phyloP scores from a whole-genome alignment of 2,113 vertebrate genomes.

The Lophura nycthemera region DNA sequence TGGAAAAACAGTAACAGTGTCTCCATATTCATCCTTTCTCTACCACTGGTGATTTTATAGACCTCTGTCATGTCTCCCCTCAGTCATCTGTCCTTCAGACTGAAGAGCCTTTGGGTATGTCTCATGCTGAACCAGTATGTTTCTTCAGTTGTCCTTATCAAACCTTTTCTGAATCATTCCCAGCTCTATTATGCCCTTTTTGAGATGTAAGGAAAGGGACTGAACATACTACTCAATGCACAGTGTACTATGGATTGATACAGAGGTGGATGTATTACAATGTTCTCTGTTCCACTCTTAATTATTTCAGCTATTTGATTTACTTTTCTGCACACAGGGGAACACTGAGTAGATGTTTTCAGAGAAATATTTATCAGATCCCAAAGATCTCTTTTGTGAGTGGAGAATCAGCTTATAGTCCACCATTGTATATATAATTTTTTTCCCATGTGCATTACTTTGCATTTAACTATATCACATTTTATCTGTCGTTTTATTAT shows the following conservation, averaged over 20 bases:
- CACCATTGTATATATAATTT: neutral
- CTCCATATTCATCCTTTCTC: neutral
- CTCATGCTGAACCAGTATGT: neutral
- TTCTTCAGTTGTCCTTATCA: neutral
- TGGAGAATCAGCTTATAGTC: neutral
- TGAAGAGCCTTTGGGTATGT: neutral
- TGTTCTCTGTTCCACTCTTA: neutral
- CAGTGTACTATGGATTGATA: constrained; percentile 26
- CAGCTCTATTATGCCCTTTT: neutral
- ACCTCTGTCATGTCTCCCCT: neutral
- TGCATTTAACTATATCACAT: neutral
- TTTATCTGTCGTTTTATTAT: neutral
- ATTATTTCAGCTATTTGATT: constrained; percentile 18
- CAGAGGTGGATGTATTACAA: neutral
- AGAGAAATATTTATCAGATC: neutral
- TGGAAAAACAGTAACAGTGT: neutral
- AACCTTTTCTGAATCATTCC: neutral
- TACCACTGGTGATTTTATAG: neutral
- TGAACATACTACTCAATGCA: neutral
- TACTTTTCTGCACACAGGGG: neutral
- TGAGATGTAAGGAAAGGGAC: neutral
- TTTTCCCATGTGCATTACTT: neutral
- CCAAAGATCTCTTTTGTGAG: neutral
- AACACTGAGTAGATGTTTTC: neutral
- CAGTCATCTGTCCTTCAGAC: neutral